Conservation (phyloP, 1,140 invertebrate genomes). For the Drosophila nigrodunni region DNA sequence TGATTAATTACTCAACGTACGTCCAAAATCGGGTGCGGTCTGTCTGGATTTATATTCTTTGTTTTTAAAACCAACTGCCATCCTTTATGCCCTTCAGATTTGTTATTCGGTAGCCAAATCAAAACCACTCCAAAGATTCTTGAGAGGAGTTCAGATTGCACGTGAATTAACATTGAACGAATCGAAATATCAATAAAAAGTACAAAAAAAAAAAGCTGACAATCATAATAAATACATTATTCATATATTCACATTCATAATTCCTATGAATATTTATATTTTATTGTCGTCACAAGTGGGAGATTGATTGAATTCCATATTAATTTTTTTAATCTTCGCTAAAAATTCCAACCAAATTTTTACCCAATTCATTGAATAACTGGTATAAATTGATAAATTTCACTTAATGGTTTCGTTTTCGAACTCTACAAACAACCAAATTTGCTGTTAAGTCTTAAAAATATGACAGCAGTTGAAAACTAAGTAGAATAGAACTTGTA, state of each 20-base stretch:
- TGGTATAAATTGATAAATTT: background rate
- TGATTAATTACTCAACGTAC: slow-evolving; percentile 6
- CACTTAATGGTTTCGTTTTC: background rate
- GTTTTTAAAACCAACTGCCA: background rate
- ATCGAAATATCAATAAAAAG: background rate
- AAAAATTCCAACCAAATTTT: background rate
- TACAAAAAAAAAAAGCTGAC: background rate
- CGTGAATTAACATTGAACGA: background rate
- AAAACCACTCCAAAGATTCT: background rate
- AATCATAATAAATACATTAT: slow-evolving; percentile 26
- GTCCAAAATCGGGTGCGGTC: slow-evolving; percentile 9
- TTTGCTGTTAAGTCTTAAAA: no score
- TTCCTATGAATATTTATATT: slow-evolving; percentile 50
- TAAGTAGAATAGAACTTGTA: no score
- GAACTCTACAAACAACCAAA: no score
- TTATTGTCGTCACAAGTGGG: background rate
- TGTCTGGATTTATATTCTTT: background rate
- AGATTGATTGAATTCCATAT: slow-evolving; percentile 4
- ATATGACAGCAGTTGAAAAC: no score
- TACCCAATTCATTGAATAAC: background rate
- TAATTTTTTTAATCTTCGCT: background rate
- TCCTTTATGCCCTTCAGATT: background rate
- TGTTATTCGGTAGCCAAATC: background rate
- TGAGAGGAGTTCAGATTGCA: background rate
- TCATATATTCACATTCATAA: slow-evolving; percentile 42